phyloP scores from a whole-genome alignment of 2,888 invertebrate genomes.

The Cyclophora punctaria region DNA sequence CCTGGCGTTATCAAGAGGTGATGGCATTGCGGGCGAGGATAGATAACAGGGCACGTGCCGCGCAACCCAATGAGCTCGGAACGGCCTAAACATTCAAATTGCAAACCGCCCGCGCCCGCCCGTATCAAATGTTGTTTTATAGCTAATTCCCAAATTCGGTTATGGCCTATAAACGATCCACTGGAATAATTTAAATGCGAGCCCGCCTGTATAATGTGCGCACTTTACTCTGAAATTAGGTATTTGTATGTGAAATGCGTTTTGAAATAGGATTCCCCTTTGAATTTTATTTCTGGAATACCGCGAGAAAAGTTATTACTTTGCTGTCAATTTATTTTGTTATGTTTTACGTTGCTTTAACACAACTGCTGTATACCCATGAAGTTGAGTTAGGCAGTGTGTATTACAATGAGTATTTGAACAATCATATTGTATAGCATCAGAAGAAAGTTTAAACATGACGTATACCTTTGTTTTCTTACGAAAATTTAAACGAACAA shows the following conservation, averaged over 20 bases:
- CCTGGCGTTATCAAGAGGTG: conserved; percentile 17
- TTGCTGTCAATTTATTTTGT: conserved; percentile 2
- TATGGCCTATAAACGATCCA: conserved; percentile 76
- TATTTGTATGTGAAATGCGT: conserved; percentile 75
- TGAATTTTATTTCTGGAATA: conserved; percentile 56
- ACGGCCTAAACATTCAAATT: conserved; percentile 72
- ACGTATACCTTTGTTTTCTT: too few relatives aligned
- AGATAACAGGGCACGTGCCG: conserved; percentile 57
- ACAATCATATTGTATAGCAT: too few relatives aligned
- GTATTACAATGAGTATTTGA: too few relatives aligned
- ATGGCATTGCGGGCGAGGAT: conserved; percentile 36
- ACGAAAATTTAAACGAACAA: too few relatives aligned
- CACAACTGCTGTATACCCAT: too few relatives aligned
- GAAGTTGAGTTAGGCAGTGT: too few relatives aligned
- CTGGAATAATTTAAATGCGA: conserved; percentile 74
- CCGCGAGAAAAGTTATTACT: conserved; percentile 12
- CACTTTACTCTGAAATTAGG: conserved; percentile 72
- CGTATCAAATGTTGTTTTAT: conserved; percentile 76
- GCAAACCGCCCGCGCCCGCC: conserved; percentile 70
- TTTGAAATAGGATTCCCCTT: conserved; percentile 65
- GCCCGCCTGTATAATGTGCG: conserved; percentile 72
- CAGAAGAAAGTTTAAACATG: too few relatives aligned
- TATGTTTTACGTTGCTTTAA: too few relatives aligned
- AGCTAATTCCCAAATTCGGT: conserved; percentile 76
- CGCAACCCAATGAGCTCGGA: conserved; percentile 66